phyloP scores from a whole-genome alignment of 2,888 invertebrate species.

The Drosophila colorata region DNA sequence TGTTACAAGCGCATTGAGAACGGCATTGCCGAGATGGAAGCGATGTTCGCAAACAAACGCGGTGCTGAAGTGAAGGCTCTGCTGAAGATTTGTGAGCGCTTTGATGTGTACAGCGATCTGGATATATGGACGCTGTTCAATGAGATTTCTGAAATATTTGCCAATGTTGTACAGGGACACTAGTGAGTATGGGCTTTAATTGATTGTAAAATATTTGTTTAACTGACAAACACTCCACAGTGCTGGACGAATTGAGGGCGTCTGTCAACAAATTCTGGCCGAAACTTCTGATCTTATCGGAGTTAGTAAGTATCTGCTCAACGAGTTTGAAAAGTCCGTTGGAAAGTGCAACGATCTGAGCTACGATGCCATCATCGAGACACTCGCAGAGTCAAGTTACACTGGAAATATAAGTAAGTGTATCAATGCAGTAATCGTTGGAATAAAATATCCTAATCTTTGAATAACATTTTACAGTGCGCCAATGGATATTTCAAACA shows the following conservation, averaged over 20 bases:
- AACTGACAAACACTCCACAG: slow-evolving; percentile 39
- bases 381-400: slow-evolving; percentile 56
- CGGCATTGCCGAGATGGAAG: slow-evolving; percentile 80
- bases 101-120: slow-evolving; percentile 47
- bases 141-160: slow-evolving; percentile 82
- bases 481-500: slow-evolving; percentile 93
- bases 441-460: neutral
- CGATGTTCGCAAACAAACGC: slow-evolving; percentile 72
- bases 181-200: slow-evolving; percentile 53
- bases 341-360: slow-evolving; percentile 74
- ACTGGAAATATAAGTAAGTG: slow-evolving; percentile 71
- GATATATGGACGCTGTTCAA: slow-evolving; percentile 83
- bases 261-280: slow-evolving; percentile 72
- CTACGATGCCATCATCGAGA: slow-evolving; percentile 66
- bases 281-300: slow-evolving; percentile 75
- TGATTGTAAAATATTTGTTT: neutral
- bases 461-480: slow-evolving; percentile 70
- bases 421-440: neutral
- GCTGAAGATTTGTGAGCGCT: slow-evolving; percentile 31
- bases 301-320: slow-evolving; percentile 65
- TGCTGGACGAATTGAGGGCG: slow-evolving; percentile 73
- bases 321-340: slow-evolving; percentile 35
- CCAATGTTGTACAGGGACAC: slow-evolving; percentile 82
- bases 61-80: slow-evolving; percentile 57
- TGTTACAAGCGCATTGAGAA: slow-evolving; percentile 82